Evolutionary conservation across 2,888 invertebrate species (phyloP), one percentile per base, ranked within the genome.

Genomic region (Harmothoe impar): DNA sequence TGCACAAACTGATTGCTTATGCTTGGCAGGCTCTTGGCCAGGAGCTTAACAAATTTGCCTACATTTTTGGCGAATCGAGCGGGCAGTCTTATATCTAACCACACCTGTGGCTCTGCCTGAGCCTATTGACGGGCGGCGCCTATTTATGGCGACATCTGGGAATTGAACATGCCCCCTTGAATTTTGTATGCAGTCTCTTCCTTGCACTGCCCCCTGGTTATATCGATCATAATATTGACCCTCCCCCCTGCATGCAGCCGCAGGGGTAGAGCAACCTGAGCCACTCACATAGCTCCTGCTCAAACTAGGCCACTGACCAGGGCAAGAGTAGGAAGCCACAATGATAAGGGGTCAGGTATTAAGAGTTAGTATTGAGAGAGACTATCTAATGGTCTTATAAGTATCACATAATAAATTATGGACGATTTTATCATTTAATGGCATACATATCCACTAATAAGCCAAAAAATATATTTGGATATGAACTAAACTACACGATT

Each of bases 201-300:
- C 72, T 29, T 29, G 5, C 72, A 72, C 25, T 29, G 5, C 72
- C 72, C 25, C 20, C 17, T 62, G 62, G 62, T 62, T 62, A 62
- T 72, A 72, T 72, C 72, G 72, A 72, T 72, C 72, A 29, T 25
- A 72, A 72, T 72, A 72, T 72, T 72, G 72, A 72, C 72, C 62
- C 25, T 29, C 29, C 29, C 31, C 0, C 17, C 15, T 12, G 20
- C 62, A 62, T 20, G n/a, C 62, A 20, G n/a, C 62, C 62, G 62
- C 62, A 62, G 23, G 62, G 62, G 62, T 15, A 62, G 62, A 62
- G 62, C 3, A n/a, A 62, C 62, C n/a, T 62, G 3, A 20, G 62
- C 62, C 15, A n/a, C 62, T 62, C 62, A 20, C 10, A 43, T 43
- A 43, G 43, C 43, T 43, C 5, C 43, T 43, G 43, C 43, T 43